These are phyloP conservation scores for Apotomis turbidana DNA, from an alignment of 2,888 invertebrate species.

Conservation along the genomic window DNA sequence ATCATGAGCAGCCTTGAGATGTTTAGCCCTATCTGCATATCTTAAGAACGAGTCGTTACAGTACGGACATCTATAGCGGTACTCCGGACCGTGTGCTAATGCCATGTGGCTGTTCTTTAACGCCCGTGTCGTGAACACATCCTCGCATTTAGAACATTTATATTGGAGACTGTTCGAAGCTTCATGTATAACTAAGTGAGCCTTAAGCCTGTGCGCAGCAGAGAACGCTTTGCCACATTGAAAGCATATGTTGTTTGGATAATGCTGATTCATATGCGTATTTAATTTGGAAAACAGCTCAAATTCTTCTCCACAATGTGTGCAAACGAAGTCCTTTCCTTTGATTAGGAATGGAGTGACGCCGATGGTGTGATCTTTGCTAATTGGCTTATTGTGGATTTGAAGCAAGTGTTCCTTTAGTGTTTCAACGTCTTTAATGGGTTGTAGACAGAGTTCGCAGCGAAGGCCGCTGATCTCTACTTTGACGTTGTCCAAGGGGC, in stretches of 20 bases:
- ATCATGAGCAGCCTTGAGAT: conserved; percentile 62
- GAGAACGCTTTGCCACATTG: conserved; percentile 73
- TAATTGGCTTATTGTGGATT: conserved; percentile 62
- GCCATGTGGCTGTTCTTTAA: conserved; percentile 62
- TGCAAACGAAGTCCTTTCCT: conserved; percentile 60
- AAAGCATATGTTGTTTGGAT: conserved; percentile 71
- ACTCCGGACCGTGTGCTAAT: conserved; percentile 57
- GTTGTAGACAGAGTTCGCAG: conserved; percentile 63
- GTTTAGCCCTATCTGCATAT: conserved; percentile 62
- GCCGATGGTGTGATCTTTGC: conserved; percentile 60
- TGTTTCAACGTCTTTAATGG: conserved; percentile 55
- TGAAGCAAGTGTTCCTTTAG: conserved; percentile 63
- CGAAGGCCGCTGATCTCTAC: conserved; percentile 66
- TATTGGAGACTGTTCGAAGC: conserved; percentile 47
- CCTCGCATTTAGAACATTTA: conserved; percentile 66
- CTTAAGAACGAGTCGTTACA: conserved; percentile 68
- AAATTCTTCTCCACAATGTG: conserved; percentile 63
- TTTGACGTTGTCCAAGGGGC: conserved; percentile 61
- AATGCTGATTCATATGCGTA: conserved; percentile 72
- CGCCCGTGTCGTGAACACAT: conserved; percentile 57
- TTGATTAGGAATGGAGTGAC: conserved; percentile 65
- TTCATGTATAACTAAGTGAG: conserved; percentile 66
- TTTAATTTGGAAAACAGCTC: conserved; percentile 69
- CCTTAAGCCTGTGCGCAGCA: conserved; percentile 59
- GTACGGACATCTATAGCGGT: conserved; percentile 62